Percentiles rank a stretch among this genome's conserved stretches.
Evolutionary conservation across 2,113 vertebrate species (phyloP).

Genomic region (Phoenicopterus ruber): DNA sequence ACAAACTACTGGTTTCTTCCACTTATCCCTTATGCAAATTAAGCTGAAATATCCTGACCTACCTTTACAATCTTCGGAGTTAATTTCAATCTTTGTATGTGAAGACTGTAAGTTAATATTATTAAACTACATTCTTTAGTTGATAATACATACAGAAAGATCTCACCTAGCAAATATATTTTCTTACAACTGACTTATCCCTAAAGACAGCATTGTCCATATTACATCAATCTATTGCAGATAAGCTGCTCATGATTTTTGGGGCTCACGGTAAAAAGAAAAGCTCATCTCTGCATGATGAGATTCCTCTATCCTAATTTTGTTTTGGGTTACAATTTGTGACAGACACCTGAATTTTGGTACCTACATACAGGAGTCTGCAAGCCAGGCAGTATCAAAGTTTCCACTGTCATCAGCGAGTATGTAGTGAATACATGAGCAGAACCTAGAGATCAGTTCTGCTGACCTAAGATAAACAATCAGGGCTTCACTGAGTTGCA

Average conservation of each 20-base stretch:
- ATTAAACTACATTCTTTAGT: not conserved
- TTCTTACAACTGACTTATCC: not conserved
- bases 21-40: not conserved
- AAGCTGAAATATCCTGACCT: not conserved
- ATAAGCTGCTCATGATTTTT: not conserved
- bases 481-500: not conserved
- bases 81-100: not conserved
- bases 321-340: not conserved
- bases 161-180: not conserved
- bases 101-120: not conserved
- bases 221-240: not conserved
- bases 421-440: not conserved
- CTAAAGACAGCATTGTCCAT: not conserved
- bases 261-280: not conserved
- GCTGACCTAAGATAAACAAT: not conserved
- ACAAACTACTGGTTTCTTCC: not conserved
- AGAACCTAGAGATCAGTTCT: not conserved
- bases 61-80: not conserved
- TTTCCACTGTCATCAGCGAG: not conserved
- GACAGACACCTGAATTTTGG: not conserved
- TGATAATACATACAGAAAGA: not conserved
- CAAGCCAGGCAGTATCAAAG: not conserved
- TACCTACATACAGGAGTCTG: not conserved
- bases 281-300: not conserved
- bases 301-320: not conserved